phyloP scores from a whole-genome alignment of 2,888 invertebrate species.

The Proisotoma minuta region DNA sequence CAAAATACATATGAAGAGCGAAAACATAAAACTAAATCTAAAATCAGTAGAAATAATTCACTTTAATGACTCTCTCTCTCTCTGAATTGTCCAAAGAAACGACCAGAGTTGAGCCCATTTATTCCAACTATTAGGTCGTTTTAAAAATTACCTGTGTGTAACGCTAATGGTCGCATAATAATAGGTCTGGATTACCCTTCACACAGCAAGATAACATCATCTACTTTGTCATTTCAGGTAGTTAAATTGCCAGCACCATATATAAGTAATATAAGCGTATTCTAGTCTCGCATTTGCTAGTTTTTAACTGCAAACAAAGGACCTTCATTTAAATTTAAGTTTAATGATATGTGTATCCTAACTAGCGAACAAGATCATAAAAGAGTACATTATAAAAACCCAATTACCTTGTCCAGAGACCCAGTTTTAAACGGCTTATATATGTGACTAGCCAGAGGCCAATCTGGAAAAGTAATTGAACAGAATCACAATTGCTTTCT shows the following conservation, averaged over 20 bases:
- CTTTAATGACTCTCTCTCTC: too few species aligned
- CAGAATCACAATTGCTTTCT: too few species aligned
- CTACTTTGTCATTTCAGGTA: conserved; percentile 23
- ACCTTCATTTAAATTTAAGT: conserved; percentile 10
- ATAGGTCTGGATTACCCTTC: conserved; percentile 23
- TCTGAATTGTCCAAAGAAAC: too few species aligned
- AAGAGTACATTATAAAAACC: neutral
- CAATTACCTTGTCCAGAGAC: neutral
- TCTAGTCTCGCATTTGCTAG: neutral
- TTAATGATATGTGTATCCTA: neutral
- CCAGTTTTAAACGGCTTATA: too few species aligned
- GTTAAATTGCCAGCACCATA: neutral
- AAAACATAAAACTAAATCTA: too few species aligned
- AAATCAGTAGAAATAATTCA: conserved; percentile 3
- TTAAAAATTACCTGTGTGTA: neutral
- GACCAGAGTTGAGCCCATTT: neutral
- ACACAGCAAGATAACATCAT: conserved; percentile 27
- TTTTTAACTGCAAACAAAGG: conserved; percentile 5
- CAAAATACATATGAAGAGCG: too few species aligned
- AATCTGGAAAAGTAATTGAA: too few species aligned
- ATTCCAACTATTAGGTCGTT: neutral
- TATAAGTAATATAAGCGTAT: neutral
- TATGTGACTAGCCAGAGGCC: too few species aligned
- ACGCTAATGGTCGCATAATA: conserved; percentile 22
- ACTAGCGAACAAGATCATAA: conserved; percentile 8